Base-by-base conservation (phyloP, 2,888 invertebrate species). In the Stegophylla sp. region DNA sequence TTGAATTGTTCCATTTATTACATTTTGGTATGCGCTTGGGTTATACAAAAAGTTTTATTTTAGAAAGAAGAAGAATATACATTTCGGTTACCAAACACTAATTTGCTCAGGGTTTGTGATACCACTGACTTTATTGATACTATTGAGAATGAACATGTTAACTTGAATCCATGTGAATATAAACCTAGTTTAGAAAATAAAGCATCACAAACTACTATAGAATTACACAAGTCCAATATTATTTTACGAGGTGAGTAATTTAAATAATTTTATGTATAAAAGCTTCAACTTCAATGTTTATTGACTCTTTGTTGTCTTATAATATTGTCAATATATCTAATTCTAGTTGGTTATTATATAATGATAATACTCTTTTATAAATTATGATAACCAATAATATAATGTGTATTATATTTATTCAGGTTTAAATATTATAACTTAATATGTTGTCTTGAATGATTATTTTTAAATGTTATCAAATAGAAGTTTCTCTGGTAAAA, bases 1-100 rank as follows among this genome's bases (percentile, higher is more conserved):
- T n/a, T n/a, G n/a, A n/a, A n/a, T n/a, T n/a, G n/a, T n/a, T n/a
- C n/a, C n/a, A n/a, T n/a, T n/a, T n/a, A n/a, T n/a, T n/a, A n/a
- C n/a, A n/a, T n/a, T n/a, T 61, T n/a, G 15, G 28, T 3, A 1
- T 73, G 3, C 56, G 17, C 0, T 56, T 28, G 1, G 45, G 0
- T 61, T 45, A 73, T 61, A 45, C 28, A 13, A n/a, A n/a, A 28
- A 3, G 45, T 53, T 53, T 64, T 17, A 53, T 66, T 74, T 63
- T 76, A 76, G 75, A 76, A 53, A 66, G 64, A 75, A 66, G 64
- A 75, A 13, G 64, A 66, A 53, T 12, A 41, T 41, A 0, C 1
- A 20, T n/a, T 7, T 41, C 41, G 1, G 9, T 26, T 26, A 13
- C 13, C 26, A 15, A 76, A 76, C 26, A 3, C 23, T 26, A 51